Evolutionary conservation across 2,797 vertebrate genomes (phyloP).

Genomic region (Babyrousa celebensis): DNA sequence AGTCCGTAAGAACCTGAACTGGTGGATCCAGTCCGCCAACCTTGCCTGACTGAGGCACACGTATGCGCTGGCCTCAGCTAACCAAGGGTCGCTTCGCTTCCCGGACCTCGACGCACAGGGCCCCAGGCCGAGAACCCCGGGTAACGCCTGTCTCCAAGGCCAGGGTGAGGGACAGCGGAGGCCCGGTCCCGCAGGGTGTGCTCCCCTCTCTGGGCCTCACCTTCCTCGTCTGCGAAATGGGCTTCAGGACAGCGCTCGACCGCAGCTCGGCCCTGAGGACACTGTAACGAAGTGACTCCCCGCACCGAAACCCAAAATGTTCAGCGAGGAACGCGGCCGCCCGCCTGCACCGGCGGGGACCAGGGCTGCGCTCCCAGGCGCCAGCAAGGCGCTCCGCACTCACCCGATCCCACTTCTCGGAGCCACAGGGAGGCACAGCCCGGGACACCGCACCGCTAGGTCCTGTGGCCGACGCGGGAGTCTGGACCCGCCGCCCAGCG

Average conservation of each 20-base stretch:
- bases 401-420: not conserved
- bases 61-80: not conserved
- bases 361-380: not conserved
- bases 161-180: not conserved
- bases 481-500: not conserved
- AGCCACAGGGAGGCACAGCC: not conserved
- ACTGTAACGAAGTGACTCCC: not conserved
- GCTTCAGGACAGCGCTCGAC: not conserved
- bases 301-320: not conserved
- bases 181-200: not conserved
- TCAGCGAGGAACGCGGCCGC: not conserved
- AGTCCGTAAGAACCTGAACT: constrained; percentile 15
- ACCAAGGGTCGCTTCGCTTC: constrained; percentile 34
- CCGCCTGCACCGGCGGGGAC: too few relatives aligned
- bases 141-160: not conserved
- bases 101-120: not conserved
- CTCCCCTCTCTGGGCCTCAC: not conserved
- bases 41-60: not conserved
- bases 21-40: constrained; percentile 49
- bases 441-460: not conserved
- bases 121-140: not conserved
- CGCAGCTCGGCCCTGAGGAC: not conserved
- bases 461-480: fast-evolving
- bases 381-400: not conserved
- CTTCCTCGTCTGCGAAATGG: not conserved